These are phyloP conservation scores for Calephelis virginiensis DNA, from an alignment of 1,140 invertebrate species.

Conservation along the genomic window DNA sequence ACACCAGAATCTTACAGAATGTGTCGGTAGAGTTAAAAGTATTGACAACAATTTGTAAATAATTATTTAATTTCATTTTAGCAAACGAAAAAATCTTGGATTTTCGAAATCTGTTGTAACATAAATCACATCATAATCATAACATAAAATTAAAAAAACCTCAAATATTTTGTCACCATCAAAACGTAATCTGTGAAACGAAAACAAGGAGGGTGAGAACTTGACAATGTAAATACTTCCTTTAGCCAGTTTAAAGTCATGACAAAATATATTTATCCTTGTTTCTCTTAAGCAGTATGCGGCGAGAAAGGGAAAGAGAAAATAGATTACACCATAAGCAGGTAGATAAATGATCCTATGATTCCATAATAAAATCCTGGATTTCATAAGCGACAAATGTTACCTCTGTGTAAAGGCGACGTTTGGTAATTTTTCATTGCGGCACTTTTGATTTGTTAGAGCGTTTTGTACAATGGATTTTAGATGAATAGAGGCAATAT, in stretches of 20 bases:
- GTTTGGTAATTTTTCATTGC: conserved; percentile 16
- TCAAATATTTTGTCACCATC: conserved; percentile 14
- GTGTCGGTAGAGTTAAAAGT: too few species aligned
- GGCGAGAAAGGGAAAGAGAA: neutral
- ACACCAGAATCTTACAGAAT: too few species aligned
- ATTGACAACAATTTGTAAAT: too few species aligned
- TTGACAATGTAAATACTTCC: conserved; percentile 22
- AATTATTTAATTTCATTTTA: too few species aligned
- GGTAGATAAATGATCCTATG: conserved; percentile 21
- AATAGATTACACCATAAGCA: conserved; percentile 21
- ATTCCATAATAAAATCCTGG: conserved; percentile 24
- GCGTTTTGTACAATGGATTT: neutral
- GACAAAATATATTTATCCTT: conserved; percentile 16
- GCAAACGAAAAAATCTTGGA: neutral
- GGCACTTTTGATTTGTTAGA: neutral
- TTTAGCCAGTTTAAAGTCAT: conserved; percentile 18
- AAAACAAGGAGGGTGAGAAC: conserved; percentile 16
- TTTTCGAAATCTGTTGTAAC: neutral
- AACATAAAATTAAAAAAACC: conserved; percentile 11
- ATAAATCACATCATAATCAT: neutral
- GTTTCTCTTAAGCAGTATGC: neutral
- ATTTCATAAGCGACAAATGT: conserved; percentile 25
- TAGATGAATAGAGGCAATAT: neutral
- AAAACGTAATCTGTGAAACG: conserved; percentile 2
- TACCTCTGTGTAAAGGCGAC: conserved; percentile 21